A percentile compares a stretch with the other conserved stretches of the same genome.
Evolutionary conservation across 1,140 invertebrate species (phyloP).

Genomic region (Drosophila kurseongensis): DNA sequence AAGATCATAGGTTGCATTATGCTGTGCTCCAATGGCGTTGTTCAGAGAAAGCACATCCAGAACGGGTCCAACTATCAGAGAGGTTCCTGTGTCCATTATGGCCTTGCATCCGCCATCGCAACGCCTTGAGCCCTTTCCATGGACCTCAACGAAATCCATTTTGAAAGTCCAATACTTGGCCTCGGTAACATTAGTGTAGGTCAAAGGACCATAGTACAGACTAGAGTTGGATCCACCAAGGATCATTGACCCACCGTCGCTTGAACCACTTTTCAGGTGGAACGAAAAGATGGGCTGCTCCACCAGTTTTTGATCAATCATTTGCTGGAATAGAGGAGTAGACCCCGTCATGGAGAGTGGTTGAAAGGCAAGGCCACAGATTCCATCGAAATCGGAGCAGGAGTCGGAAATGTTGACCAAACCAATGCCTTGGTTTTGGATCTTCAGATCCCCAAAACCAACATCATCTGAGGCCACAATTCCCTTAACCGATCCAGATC

Average conservation of each 20-base stretch:
- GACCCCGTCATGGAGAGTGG: slow-evolving; percentile 95
- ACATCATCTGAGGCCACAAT: slow-evolving; percentile 15
- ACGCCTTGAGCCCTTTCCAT: background rate
- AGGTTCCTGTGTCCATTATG: slow-evolving; percentile 92
- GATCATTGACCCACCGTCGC: slow-evolving; percentile 49
- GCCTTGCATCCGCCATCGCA: slow-evolving; percentile 85
- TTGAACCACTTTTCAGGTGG: slow-evolving; percentile 90
- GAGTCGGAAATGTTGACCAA: slow-evolving; percentile 27
- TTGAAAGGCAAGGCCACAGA: slow-evolving; percentile 94
- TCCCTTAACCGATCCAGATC: slow-evolving; percentile 20
- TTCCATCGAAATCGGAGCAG: slow-evolving; percentile 96
- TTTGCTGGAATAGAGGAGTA: slow-evolving; percentile 95
- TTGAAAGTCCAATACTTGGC: slow-evolving; percentile 59
- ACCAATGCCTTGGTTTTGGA: slow-evolving; percentile 19
- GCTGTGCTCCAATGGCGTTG: slow-evolving; percentile 32
- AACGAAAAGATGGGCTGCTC: slow-evolving; percentile 95
- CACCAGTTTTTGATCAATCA: slow-evolving; percentile 94
- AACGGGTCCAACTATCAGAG: slow-evolving; percentile 89
- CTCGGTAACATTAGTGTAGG: slow-evolving; percentile 47
- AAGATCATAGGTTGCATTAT: slow-evolving; percentile 18
- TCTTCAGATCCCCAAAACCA: slow-evolving; percentile 2
- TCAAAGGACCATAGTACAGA: slow-evolving; percentile 37
- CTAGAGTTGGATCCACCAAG: slow-evolving; percentile 49
- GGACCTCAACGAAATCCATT: slow-evolving; percentile 31
- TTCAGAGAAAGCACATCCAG: slow-evolving; percentile 84